Percentiles rank a stretch among this genome's conserved stretches.
phyloP scores from a whole-genome alignment of 2,113 vertebrate species.

The Pyrgilauda ruficollis region DNA sequence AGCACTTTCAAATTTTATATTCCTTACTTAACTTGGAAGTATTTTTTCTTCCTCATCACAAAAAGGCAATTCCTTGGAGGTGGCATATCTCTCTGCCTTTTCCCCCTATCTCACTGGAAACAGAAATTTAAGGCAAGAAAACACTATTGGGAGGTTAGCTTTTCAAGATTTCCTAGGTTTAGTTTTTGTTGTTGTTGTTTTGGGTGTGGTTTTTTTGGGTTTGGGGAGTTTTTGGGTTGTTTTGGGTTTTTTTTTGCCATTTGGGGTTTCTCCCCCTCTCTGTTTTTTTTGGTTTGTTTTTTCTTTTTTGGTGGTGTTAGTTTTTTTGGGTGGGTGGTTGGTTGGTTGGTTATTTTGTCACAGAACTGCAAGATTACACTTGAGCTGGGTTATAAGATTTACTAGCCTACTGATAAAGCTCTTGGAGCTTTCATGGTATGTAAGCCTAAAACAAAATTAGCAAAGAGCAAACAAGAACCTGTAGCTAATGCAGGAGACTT shows the following conservation, averaged over 20 bases:
- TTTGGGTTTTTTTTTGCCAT: no score
- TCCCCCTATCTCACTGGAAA: neutral
- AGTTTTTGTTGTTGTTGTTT: neutral
- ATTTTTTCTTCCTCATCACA: neutral
- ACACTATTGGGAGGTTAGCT: neutral
- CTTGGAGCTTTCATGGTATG: neutral
- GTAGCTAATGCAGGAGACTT: neutral
- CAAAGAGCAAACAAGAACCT: neutral
- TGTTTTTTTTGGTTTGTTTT: no score
- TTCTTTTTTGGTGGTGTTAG: neutral
- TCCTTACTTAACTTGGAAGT: neutral
- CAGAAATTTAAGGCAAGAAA: neutral
- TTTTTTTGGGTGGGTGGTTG: no score
- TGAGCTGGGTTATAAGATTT: neutral
- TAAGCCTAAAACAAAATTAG: neutral
- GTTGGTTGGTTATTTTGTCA: neutral
- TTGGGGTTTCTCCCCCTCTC: rapidly evolving
- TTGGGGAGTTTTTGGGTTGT: no score
- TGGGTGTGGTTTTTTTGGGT: rapidly evolving
- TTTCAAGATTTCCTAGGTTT: neutral
- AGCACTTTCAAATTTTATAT: neutral
- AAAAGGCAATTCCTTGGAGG: neutral
- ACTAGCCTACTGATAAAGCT: neutral
- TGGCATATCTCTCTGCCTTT: neutral
- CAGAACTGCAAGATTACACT: neutral